Base-by-base conservation (phyloP, 2,797 vertebrate species). In the Amblyopsis hoosieri region DNA sequence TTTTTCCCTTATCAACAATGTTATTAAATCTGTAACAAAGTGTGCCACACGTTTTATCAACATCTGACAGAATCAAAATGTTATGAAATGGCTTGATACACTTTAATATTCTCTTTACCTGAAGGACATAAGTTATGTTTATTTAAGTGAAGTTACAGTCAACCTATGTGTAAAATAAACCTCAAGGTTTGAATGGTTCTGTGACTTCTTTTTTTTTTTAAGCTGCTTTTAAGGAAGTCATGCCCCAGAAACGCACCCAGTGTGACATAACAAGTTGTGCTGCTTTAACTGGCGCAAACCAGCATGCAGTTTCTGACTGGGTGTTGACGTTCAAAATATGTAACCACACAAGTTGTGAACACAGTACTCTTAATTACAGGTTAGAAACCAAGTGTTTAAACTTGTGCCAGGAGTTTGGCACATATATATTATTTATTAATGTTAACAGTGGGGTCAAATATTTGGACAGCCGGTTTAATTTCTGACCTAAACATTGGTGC, bases 91-190 rank as follows among this genome's bases (percentile, higher is more conserved):
- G 11, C 65, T 13, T 57, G 3, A 8, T 10, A 11, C 14, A 61
- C 13, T 37, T 52, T 55, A 69, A n/a, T 53, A 9, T 59, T 4
- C 17, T 53, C 31, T 69, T 69, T 64, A 46, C 42, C 29, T 72
- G 46, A 83, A 79, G 72, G 72, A 82, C 64, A 66, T 53, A 42
- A 69, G 66, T 50, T 29, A 29, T 29, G 23, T 29, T 29, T 29
- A 52, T 51, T 82, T 79, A 76, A 76, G 80, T 75, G 4, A 78
- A 62, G 54, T 76, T 65, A 49, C 33, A 64, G 19, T 68, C 42
- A 31, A 6, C 13, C 71, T 17, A 67, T 74, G 59, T 72, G 57
- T 72, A 70, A 15, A 74, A 78, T 79, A 80, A 87, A 85, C 69
- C 60, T 15, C 3, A 64, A 11, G 64, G 51, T 79, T 54, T n/a